A percentile compares a stretch with the other conserved stretches of the same genome.
phyloP scores from a whole-genome alignment of 2,797 vertebrate species.

The Sebastes wilsoni region DNA sequence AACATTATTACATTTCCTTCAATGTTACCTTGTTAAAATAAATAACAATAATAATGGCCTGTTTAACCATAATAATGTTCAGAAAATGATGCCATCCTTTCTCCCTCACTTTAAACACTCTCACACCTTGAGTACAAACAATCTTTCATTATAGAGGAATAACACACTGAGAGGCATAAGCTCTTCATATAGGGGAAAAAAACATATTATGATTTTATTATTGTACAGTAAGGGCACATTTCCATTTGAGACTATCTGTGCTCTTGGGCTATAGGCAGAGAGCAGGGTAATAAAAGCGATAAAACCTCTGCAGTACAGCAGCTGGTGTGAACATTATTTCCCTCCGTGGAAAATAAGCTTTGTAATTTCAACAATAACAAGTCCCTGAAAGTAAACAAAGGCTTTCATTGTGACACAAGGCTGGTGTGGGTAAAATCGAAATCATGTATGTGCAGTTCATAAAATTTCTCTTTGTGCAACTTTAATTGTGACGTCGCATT shows the following conservation, averaged over 20 bases:
- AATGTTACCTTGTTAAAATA: not conserved
- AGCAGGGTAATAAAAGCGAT: conserved; percentile 21
- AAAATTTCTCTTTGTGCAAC: conserved; percentile 1
- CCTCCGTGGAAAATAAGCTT: not conserved
- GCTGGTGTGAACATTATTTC: not conserved
- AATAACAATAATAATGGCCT: not conserved
- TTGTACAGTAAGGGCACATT: not conserved
- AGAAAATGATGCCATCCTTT: not conserved
- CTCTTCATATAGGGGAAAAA: not conserved
- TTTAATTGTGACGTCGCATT: not conserved
- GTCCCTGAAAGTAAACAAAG: not conserved
- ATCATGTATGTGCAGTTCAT: not conserved
- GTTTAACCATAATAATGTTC: not conserved
- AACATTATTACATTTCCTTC: not conserved
- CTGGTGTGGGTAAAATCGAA: not conserved
- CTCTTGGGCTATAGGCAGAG: not conserved
- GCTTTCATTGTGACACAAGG: not conserved
- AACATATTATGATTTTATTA: not conserved
- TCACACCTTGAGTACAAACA: not conserved
- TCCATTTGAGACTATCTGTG: not conserved
- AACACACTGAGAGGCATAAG: not conserved
- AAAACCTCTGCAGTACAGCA: conserved; percentile 2
- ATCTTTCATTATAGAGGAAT: not conserved
- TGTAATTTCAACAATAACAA: conserved; percentile 10
- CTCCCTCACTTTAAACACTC: not conserved